A percentile compares a stretch with the other conserved stretches of the same genome.
phyloP scores from a whole-genome alignment of 2,888 invertebrate species.

The Elysia crispata region DNA sequence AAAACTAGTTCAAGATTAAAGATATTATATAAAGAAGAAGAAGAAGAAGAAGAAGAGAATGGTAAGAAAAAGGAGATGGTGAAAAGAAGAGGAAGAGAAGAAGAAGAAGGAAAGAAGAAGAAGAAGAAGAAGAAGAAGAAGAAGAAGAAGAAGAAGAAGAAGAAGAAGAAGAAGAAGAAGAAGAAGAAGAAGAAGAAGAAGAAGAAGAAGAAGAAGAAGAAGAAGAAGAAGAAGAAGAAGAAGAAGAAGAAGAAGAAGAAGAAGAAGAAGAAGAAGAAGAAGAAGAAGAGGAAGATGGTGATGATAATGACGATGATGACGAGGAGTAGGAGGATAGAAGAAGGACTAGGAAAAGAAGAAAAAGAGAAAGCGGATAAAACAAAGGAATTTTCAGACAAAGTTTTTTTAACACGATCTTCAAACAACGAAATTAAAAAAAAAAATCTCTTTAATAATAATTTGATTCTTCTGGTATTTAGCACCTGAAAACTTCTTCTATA shows the following conservation, averaged over 20 bases:
- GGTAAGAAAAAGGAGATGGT: background rate
- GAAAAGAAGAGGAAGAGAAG: background rate
- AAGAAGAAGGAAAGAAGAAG: background rate
- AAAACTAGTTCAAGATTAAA: too few species aligned
- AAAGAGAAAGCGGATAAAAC: too few species aligned
- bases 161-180: slow-evolving; percentile 7
- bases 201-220: background rate
- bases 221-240: slow-evolving; percentile 29
- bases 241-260: background rate
- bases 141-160: slow-evolving; percentile 7
- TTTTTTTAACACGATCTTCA: too few species aligned
- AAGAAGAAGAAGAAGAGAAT: too few species aligned
- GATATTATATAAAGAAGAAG: too few species aligned
- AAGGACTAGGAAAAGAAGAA: too few species aligned
- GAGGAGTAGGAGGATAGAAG: background rate
- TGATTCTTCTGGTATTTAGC: too few species aligned
- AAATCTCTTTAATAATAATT: too few species aligned
- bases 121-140: background rate
- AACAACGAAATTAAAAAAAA: too few species aligned
- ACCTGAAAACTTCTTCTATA: too few species aligned
- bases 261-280: slow-evolving; percentile 9
- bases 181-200: slow-evolving; percentile 18
- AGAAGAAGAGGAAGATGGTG: background rate
- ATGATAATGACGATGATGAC: background rate
- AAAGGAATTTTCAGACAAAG: too few species aligned